Evolutionary conservation across 2,797 vertebrate species (phyloP), one percentile per base, ranked within the genome.

Genomic region (Leuciscus waleckii): DNA sequence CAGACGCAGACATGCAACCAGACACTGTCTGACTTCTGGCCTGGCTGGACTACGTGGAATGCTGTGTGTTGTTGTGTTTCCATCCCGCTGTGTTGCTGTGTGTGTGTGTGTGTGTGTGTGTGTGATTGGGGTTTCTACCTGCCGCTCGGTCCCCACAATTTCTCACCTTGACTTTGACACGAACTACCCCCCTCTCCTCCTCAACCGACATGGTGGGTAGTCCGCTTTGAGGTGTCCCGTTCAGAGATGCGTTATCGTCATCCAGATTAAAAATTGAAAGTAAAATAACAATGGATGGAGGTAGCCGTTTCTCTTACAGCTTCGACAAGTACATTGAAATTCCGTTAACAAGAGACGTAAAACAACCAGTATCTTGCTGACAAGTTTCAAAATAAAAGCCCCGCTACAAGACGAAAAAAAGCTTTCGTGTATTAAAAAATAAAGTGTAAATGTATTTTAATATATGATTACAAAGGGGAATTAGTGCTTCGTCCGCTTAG

Each of bases 141-240:
- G 67, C 16, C 49, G 16, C 37, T 78, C 54, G 32, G 16, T 65
- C 51, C 43, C 82, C 46, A 79, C 9, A 81, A 61, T 87, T 86
- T 80, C 90, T 90, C 87, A 96, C 95, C 95, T 95, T 96, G 85
- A 96, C 95, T 94, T 93, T 95, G 89, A 96, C 95, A 21, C 95
- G 95, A 49, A 96, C 95, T 75, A 96, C 95, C 91, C 92, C 95
- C 89, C 95, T 92, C 92, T 96, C 95, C 91, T 96, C 95, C 92
- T 96, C 95, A 76, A 91, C 90, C 23, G 94, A 94, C 95, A 96
- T 96, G 19, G 56, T 91, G 80, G 81, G 87, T 56, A 76, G 85
- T 87, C 91, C 89, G 87, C 89, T 73, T 67, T 51, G 14, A 54
- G 29, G 83, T 86, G 65, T 85, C 75, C 75, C 69, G 61, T 39